A percentile compares a stretch with the other conserved stretches of the same genome.
phyloP scores from a whole-genome alignment of 2,113 vertebrate genomes.

The Spea bombifrons region DNA sequence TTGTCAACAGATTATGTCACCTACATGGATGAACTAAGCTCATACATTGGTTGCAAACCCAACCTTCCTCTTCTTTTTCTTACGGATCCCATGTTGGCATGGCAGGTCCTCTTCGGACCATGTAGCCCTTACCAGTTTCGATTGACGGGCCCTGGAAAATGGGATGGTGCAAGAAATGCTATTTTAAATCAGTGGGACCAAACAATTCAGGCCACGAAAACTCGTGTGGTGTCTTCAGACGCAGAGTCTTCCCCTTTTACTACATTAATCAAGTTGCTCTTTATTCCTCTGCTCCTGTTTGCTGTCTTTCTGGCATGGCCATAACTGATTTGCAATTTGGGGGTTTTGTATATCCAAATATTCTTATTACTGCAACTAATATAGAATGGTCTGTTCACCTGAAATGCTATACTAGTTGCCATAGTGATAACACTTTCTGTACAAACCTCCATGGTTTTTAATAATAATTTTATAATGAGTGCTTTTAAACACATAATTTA shows the following conservation, averaged over 20 bases:
- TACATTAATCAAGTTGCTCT: constrained; percentile 48
- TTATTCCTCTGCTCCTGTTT: constrained; percentile 48
- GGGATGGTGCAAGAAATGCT: constrained; percentile 68
- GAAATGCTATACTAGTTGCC: too few species aligned
- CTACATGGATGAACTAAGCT: constrained; percentile 74
- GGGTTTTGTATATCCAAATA: too few species aligned
- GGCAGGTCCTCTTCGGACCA: constrained; percentile 69
- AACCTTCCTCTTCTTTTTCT: constrained; percentile 68
- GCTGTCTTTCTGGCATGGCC: constrained; percentile 28
- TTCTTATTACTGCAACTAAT: too few species aligned
- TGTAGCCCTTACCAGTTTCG: constrained; percentile 74
- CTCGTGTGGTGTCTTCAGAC: constrained; percentile 50
- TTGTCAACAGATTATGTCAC: constrained; percentile 70
- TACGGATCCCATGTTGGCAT: constrained; percentile 69
- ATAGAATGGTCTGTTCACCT: too few species aligned
- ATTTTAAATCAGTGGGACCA: constrained; percentile 75
- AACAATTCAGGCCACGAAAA: constrained; percentile 60
- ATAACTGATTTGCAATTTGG: neutral
- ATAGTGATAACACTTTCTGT: too few species aligned
- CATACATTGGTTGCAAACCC: constrained; percentile 63
- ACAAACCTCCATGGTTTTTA: too few species aligned
- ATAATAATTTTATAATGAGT: too few species aligned
- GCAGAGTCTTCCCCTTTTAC: neutral
- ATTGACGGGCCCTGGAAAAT: constrained; percentile 69
- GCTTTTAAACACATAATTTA: too few species aligned